phyloP scores from a whole-genome alignment of 2,888 invertebrate species.

The Chrysolina haemoptera region DNA sequence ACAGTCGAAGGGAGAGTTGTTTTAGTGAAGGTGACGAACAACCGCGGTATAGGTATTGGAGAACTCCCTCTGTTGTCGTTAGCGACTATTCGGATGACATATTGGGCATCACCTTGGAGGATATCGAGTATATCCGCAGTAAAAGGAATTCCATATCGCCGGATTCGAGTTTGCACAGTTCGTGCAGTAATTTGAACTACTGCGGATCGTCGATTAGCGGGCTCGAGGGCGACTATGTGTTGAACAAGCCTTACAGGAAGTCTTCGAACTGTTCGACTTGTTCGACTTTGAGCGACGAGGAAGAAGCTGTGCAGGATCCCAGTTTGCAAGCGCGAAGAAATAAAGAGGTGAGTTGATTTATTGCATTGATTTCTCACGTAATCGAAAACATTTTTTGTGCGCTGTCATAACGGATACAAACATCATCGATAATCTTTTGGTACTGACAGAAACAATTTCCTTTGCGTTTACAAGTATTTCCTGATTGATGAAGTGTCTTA shows the following conservation, averaged over 20 bases:
- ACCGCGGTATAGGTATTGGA: slow-evolving; percentile 75
- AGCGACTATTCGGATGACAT: slow-evolving; percentile 89
- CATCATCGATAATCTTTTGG: too few species aligned
- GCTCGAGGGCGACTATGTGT: slow-evolving; percentile 71
- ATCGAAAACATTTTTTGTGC: too few species aligned
- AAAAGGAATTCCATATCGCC: slow-evolving; percentile 70
- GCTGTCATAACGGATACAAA: too few species aligned
- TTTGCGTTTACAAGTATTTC: too few species aligned
- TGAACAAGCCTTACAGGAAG: slow-evolving; percentile 76
- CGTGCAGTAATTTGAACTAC: slow-evolving; percentile 75
- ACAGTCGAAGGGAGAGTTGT: slow-evolving; percentile 71
- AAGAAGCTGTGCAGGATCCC: slow-evolving; percentile 68
- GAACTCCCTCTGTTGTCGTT: slow-evolving; percentile 90
- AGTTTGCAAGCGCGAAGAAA: slow-evolving; percentile 62
- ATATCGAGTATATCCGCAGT: slow-evolving; percentile 74
- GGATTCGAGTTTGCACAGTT: slow-evolving; percentile 74
- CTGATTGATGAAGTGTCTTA: too few species aligned
- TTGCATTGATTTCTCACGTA: too few species aligned
- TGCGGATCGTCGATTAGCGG: slow-evolving; percentile 74
- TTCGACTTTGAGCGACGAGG: slow-evolving; percentile 82
- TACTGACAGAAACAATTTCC: too few species aligned
- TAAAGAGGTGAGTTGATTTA: slow-evolving; percentile 49
- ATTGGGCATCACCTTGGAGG: slow-evolving; percentile 74
- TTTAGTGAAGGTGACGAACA: slow-evolving; percentile 65
- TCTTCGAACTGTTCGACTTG: slow-evolving; percentile 83